Evolutionary conservation across 1,140 invertebrate species (phyloP).

Genomic region (Rhagoletis pomonella): DNA sequence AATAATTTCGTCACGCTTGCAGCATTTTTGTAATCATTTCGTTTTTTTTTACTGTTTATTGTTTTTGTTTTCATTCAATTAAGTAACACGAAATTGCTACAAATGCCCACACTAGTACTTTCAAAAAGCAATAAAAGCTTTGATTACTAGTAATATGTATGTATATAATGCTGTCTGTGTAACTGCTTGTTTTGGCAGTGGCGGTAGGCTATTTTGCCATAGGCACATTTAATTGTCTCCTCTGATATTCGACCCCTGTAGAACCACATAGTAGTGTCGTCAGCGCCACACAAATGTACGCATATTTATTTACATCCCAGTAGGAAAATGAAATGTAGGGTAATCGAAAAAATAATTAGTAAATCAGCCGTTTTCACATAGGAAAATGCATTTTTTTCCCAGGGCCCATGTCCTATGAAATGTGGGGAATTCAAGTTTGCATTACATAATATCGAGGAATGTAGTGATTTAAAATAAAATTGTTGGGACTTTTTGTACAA

Average conservation of each 20-base stretch:
- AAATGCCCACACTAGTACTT: background rate
- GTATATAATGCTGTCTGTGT: background rate
- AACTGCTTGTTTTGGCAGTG: too few species aligned
- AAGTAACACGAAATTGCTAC: background rate
- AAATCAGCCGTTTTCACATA: too few species aligned
- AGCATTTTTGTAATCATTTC: background rate
- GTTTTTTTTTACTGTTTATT: background rate
- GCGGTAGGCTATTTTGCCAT: background rate
- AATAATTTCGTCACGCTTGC: background rate
- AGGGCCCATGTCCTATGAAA: background rate
- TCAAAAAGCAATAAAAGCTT: background rate
- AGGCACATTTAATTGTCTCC: background rate
- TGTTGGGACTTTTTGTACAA: too few species aligned
- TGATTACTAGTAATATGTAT: background rate
- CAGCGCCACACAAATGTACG: too few species aligned
- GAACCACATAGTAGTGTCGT: too few species aligned
- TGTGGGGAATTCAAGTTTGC: too few species aligned
- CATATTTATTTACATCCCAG: too few species aligned
- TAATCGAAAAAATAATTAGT: too few species aligned
- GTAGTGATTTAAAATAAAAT: too few species aligned
- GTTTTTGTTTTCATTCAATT: constrained; percentile 4
- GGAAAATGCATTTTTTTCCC: too few species aligned
- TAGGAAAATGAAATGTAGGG: too few species aligned
- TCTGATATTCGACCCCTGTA: background rate
- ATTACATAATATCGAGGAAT: too few species aligned